These are phyloP conservation scores for Strigamia maritima DNA, from an alignment of 2,888 invertebrate species.

Conservation along the genomic window DNA sequence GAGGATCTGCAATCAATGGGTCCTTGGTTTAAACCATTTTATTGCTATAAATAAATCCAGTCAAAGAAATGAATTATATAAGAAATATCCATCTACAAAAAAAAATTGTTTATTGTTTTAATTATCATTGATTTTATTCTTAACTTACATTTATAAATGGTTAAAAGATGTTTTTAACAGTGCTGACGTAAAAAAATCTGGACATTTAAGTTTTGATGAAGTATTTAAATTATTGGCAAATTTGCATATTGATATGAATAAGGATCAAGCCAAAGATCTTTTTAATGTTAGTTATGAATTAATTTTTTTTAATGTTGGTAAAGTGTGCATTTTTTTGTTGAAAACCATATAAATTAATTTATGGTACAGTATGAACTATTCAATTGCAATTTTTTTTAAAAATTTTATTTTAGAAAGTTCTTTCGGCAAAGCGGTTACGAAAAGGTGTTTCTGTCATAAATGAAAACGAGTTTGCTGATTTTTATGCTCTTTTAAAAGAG, in stretches of 20 bases:
- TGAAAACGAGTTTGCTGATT: conserved; percentile 58
- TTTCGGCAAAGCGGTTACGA: conserved; percentile 47
- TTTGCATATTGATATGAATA: conserved; percentile 58
- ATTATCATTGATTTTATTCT: not conserved
- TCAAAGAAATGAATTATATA: conserved; percentile 48
- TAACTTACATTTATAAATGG: conserved; percentile 50
- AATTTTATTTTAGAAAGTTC: conserved; percentile 47
- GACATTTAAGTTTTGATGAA: conserved; percentile 58
- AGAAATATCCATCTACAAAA: conserved; percentile 45
- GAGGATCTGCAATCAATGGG: conserved; percentile 49
- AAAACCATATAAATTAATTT: no score
- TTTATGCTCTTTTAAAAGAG: conserved; percentile 57
- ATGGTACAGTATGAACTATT: no score
- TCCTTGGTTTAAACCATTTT: conserved; percentile 49
- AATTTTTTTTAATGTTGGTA: not conserved
- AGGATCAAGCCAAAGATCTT: conserved; percentile 54
- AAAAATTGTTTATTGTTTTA: not conserved
- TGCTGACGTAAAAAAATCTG: conserved; percentile 58
- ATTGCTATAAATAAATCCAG: conserved; percentile 43
- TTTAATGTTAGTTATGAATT: conserved; percentile 54
- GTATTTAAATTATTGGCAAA: conserved; percentile 56
- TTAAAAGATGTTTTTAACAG: conserved; percentile 55
- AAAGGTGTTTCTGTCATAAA: conserved; percentile 54
- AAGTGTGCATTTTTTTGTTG: not conserved
- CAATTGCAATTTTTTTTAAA: no score